These are phyloP conservation scores for Epinephelus malabaricus DNA, from an alignment of 2,797 vertebrate genomes.

Conservation along the genomic window DNA sequence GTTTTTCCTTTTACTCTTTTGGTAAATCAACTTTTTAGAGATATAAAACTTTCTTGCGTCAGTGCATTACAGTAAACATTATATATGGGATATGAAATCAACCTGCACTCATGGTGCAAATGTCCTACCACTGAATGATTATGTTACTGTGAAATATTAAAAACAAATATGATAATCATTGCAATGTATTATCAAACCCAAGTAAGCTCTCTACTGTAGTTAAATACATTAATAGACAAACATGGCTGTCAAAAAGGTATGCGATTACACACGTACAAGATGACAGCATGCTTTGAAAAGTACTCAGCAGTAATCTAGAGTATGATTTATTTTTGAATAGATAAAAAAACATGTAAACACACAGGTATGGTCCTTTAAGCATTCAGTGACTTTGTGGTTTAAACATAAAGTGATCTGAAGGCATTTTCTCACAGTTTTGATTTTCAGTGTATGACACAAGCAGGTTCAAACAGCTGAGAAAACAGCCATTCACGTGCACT, in stretches of 20 bases:
- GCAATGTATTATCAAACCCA: background rate
- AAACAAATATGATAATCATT: background rate
- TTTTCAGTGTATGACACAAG: background rate
- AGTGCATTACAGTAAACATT: background rate
- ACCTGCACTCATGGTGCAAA: background rate
- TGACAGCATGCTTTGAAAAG: too few species aligned
- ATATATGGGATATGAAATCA: background rate
- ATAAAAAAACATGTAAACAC: too few species aligned
- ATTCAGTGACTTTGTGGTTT: too few species aligned
- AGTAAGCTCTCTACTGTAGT: background rate
- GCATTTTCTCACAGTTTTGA: background rate
- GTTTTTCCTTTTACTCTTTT: background rate
- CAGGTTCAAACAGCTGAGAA: constrained; percentile 2
- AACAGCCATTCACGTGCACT: background rate
- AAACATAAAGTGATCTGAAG: too few species aligned
- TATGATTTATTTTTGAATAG: too few species aligned
- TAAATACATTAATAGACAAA: background rate
- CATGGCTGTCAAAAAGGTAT: background rate
- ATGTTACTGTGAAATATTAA: background rate
- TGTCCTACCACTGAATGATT: background rate
- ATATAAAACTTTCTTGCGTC: background rate
- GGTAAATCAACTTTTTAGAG: background rate
- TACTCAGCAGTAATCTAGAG: too few species aligned
- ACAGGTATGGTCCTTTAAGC: too few species aligned
- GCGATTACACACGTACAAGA: background rate